phyloP scores from a whole-genome alignment of 2,113 vertebrate species.

The Pavo muticus region DNA sequence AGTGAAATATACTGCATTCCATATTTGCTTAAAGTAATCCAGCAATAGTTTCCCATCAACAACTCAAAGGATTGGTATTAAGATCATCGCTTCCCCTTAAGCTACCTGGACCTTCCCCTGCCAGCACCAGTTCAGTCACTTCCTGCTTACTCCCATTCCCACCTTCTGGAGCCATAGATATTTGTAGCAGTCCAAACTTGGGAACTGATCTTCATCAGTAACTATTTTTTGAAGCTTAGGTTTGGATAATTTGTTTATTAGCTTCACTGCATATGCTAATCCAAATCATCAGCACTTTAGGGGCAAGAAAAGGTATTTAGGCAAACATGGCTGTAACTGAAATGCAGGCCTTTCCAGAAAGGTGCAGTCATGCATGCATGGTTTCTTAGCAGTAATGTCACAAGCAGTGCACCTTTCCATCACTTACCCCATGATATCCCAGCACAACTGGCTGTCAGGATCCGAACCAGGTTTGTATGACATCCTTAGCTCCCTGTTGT shows the following conservation, averaged over 20 bases:
- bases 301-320: background rate
- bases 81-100: background rate
- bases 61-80: background rate
- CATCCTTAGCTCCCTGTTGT: background rate
- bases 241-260: background rate
- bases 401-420: background rate
- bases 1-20: background rate
- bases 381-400: background rate
- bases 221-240: background rate
- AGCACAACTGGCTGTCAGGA: accelerated
- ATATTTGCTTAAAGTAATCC: background rate
- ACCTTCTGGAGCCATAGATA: background rate
- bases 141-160: background rate
- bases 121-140: background rate
- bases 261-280: background rate
- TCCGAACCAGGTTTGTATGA: background rate
- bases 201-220: background rate
- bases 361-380: background rate
- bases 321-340: background rate
- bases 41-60: background rate
- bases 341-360: background rate
- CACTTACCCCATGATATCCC: background rate
- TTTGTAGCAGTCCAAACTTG: background rate
- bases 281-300: background rate
- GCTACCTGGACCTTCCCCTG: background rate